Evolutionary conservation across 2,113 vertebrate genomes (phyloP).

Genomic region (Egretta garzetta): DNA sequence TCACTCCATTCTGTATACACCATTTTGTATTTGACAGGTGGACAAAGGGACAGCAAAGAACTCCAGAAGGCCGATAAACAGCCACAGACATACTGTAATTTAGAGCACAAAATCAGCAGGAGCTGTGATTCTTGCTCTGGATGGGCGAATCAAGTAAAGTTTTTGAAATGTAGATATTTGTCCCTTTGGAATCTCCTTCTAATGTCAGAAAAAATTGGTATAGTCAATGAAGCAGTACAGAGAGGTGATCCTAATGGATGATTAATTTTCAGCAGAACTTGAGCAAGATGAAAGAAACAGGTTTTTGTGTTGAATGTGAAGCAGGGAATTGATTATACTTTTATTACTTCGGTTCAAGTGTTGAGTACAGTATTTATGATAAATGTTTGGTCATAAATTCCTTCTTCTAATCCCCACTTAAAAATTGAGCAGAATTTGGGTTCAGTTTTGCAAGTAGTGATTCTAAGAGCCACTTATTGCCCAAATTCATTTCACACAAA

Average conservation of each 20-base stretch:
- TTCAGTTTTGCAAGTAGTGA: background rate
- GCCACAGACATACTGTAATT: background rate
- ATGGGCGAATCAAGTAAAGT: background rate
- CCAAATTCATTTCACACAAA: background rate
- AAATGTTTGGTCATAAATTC: background rate
- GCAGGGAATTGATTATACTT: background rate
- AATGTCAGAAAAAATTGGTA: background rate
- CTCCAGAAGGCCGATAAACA: background rate
- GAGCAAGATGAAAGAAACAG: background rate
- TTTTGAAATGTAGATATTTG: background rate
- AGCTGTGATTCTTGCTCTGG: background rate
- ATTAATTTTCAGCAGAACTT: background rate
- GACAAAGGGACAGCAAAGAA: background rate
- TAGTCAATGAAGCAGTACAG: background rate
- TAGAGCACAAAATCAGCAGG: background rate
- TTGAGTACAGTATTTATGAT: background rate
- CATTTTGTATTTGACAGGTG: background rate
- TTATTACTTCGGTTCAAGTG: background rate
- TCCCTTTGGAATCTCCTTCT: background rate
- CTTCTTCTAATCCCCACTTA: background rate
- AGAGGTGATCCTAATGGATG: background rate
- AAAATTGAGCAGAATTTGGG: background rate
- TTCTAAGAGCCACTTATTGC: background rate
- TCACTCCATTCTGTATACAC: background rate
- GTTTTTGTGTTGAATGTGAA: background rate